Evolutionary conservation across 2,113 vertebrate genomes (phyloP), one percentile per base, ranked within the genome.

Genomic region (Gracilinanus agilis): DNA sequence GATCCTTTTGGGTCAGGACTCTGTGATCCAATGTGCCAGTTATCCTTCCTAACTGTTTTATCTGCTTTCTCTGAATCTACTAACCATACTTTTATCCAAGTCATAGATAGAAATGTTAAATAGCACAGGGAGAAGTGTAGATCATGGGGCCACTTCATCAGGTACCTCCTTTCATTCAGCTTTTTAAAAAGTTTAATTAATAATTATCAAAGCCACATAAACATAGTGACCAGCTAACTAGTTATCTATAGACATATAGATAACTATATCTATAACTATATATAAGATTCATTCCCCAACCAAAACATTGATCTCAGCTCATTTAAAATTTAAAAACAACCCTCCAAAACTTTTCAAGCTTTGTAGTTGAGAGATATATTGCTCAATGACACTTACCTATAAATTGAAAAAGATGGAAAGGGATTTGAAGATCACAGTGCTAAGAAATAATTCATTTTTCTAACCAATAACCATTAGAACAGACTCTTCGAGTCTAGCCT

Each of bases 301-400:
- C 92, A 91, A 93, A 91, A 95, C 89, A 91, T 92, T 58, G 91
- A 93, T 91, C 92, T 96, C 89, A 88, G 94, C 83, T 96, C 94
- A 90, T 54, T 90, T 75, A 56, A 90, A 24, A 92, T 90, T 49
- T 49, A 95, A 96, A 93, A 53, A 21, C 16, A 23, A 89, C 49
- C 24, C 9, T 5, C 5, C 49, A 92, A 90, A 27, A 93, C 54
- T 91, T 93, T 61, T 54, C 94, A 67, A 95, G 88, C 9, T 93
- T 94, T 75, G 54, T 21, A 91, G 56, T 24, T 91, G 88, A 44
- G 90, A 53, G 29, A 27, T 93, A 83, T 5, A 0, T 55, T 67
- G 56, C 44, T 94, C 91, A 90, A 55, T 9, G 55, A 92, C 53
- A 92, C 9, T 53, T 24, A 83, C n/a, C 53, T 83, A 24, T 7